Conservation (phyloP, 2,888 invertebrate genomes). For the Physocephala rufipes region DNA sequence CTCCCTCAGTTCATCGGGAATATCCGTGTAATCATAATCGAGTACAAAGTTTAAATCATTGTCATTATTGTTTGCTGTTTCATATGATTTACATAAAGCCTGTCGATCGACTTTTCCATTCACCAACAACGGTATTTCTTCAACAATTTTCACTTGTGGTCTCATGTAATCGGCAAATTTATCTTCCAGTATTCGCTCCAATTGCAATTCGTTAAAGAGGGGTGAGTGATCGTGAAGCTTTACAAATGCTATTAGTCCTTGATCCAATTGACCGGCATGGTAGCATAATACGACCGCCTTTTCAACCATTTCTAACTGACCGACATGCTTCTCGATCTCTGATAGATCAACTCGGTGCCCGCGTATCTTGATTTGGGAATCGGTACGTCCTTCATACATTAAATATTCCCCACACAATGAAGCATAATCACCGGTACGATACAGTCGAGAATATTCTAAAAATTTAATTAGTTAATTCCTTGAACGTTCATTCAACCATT, state of each 20-base stretch:
- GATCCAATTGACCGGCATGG: conserved; percentile 76
- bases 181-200: conserved; percentile 73
- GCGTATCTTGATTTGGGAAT: conserved; percentile 86
- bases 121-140: conserved; percentile 80
- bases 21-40: conserved; percentile 75
- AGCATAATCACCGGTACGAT: conserved; percentile 87
- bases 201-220: conserved; percentile 68
- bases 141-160: conserved; percentile 79
- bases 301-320: conserved; percentile 73
- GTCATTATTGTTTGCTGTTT: conserved; percentile 73
- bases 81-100: conserved; percentile 77
- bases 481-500: too few species aligned
- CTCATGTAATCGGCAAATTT: conserved; percentile 81
- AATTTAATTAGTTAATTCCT: neutral
- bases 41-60: conserved; percentile 67
- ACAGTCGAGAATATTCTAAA: conserved; percentile 76
- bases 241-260: conserved; percentile 78
- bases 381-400: conserved; percentile 83
- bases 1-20: conserved; percentile 69
- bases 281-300: conserved; percentile 84
- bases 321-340: conserved; percentile 82
- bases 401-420: conserved; percentile 72
- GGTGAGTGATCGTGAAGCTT: conserved; percentile 67
- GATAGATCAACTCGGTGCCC: conserved; percentile 87
- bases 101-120: conserved; percentile 91